Percentiles rank a stretch among this genome's conserved stretches.
These are phyloP conservation scores for Cranoglanis bouderius DNA, from an alignment of 2,113 vertebrate genomes.

Conservation along the genomic window DNA sequence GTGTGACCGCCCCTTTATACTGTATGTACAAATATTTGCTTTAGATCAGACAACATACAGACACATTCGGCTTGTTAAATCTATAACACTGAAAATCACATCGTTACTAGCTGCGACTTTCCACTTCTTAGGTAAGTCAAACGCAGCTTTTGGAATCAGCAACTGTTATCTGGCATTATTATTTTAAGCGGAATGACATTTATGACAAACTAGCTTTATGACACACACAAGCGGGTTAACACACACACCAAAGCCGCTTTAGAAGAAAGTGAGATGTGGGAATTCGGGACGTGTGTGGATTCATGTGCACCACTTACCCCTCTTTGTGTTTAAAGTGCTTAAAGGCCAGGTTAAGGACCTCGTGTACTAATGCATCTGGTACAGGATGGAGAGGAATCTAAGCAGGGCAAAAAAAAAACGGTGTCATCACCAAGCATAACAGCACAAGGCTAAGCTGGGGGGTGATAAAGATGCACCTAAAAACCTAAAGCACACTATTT, in stretches of 20 bases:
- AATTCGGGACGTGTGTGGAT: neutral
- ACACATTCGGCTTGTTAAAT: neutral
- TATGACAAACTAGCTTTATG: neutral
- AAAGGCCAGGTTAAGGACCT: constrained; percentile 95
- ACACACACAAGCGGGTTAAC: neutral
- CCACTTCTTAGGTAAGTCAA: too few species aligned
- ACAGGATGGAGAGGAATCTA: constrained; percentile 98
- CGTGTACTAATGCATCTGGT: constrained; percentile 93
- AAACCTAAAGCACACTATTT: neutral
- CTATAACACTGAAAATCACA: neutral
- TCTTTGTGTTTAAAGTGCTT: constrained; percentile 99
- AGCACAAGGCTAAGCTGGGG: neutral
- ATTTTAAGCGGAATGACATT: neutral
- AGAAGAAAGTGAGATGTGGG: neutral
- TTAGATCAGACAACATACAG: neutral
- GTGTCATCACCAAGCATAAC: neutral
- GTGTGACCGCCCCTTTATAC: neutral
- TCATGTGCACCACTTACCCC: constrained; percentile 76
- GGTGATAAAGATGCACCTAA: neutral
- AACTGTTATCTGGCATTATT: neutral
- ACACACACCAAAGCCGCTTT: neutral
- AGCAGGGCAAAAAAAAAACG: constrained; percentile 48
- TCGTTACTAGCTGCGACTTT: neutral
- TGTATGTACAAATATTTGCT: neutral
- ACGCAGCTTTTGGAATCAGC: too few species aligned